phyloP scores from a whole-genome alignment of 2,113 vertebrate species.

The Pachypanchax playfairii region DNA sequence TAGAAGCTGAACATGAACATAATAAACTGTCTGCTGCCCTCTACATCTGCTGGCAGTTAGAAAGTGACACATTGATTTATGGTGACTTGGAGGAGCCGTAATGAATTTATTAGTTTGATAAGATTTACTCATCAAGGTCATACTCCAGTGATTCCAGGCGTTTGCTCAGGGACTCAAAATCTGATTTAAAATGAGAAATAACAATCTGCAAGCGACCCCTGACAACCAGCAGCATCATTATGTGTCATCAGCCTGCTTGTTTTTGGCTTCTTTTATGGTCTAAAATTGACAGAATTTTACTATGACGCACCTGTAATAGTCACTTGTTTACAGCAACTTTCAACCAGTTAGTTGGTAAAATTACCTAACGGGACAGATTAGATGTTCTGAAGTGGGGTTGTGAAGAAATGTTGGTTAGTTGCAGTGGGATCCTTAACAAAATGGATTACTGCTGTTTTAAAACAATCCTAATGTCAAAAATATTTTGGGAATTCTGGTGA shows the following conservation, averaged over 20 bases:
- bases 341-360: neutral
- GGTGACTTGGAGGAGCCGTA: conserved; percentile 48
- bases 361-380: neutral
- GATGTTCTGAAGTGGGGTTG: neutral
- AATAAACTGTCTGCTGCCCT: conserved; percentile 49
- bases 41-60: conserved; percentile 58
- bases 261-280: conserved; percentile 15
- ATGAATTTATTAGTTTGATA: conserved; percentile 65
- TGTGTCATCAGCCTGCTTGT: conserved; percentile 2
- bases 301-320: neutral
- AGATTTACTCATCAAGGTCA: conserved; percentile 65
- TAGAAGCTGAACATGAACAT: conserved; percentile 48
- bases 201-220: conserved; percentile 20
- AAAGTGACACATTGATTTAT: conserved; percentile 71
- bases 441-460: no score
- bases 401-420: no score
- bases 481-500: no score
- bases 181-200: conserved; percentile 29
- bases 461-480: no score
- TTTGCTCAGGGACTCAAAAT: conserved; percentile 32
- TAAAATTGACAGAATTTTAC: neutral
- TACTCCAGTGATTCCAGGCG: conserved; percentile 37
- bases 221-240: conserved; percentile 10
- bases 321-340: neutral
- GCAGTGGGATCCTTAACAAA: no score